phyloP scores from a whole-genome alignment of 2,113 vertebrate genomes.

The Otolemur garnettii region DNA sequence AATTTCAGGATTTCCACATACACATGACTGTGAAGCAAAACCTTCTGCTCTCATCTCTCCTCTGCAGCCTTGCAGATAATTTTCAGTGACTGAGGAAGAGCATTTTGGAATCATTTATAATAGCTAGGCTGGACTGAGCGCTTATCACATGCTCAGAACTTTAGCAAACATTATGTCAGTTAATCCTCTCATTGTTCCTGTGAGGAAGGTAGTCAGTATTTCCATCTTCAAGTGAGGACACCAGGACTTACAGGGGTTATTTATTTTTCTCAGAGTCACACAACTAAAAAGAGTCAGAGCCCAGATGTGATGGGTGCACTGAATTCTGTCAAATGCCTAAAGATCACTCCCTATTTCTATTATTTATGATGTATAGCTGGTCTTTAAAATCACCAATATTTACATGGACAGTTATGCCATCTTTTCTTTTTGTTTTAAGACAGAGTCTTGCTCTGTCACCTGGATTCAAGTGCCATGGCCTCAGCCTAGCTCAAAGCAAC shows the following conservation, averaged over 20 bases:
- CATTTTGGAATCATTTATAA: constrained; percentile 14
- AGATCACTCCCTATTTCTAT: neutral
- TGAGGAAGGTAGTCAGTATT: neutral
- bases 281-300: neutral
- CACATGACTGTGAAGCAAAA: neutral
- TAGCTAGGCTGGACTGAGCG: neutral
- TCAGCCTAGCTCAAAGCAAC: too few relatives aligned
- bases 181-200: neutral
- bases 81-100: neutral
- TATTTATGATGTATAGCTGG: neutral
- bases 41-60: neutral
- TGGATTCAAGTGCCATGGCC: too few relatives aligned
- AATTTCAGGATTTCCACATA: constrained; percentile 38
- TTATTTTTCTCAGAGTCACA: neutral
- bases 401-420: neutral
- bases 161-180: neutral
- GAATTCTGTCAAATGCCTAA: constrained; percentile 33
- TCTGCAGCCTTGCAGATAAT: neutral
- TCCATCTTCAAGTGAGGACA: neutral
- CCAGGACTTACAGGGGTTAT: neutral
- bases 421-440: too few relatives aligned
- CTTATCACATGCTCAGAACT: neutral
- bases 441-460: too few relatives aligned
- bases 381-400: constrained; percentile 18
- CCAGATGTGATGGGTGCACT: neutral